phyloP scores from a whole-genome alignment of 1,140 invertebrate genomes.

The Agrilus planipennis region DNA sequence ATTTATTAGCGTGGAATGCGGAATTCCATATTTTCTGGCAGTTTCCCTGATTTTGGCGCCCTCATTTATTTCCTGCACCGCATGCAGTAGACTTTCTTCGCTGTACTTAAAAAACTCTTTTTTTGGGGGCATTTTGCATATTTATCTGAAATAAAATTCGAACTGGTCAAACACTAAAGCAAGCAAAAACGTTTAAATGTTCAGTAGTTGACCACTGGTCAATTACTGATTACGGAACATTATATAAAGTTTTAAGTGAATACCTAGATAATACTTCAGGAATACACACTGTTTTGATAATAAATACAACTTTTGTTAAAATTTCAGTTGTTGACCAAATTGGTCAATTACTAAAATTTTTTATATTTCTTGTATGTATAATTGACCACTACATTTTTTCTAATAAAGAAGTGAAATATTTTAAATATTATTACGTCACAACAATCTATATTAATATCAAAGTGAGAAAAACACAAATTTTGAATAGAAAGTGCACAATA shows the following conservation, averaged over 20 bases:
- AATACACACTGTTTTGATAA: slow-evolving; percentile 5
- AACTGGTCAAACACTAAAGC: background rate
- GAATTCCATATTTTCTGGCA: slow-evolving; percentile 6
- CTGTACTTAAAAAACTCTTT: slow-evolving; percentile 8
- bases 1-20: slow-evolving; percentile 9
- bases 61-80: slow-evolving; percentile 7
- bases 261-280: slow-evolving; percentile 3
- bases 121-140: background rate
- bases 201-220: too few relatives aligned
- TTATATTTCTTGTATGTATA: background rate
- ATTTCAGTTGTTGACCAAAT: background rate
- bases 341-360: background rate
- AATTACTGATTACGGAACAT: slow-evolving; percentile 8
- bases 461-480: too few relatives aligned
- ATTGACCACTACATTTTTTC: background rate
- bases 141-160: slow-evolving; percentile 7
- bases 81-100: slow-evolving; percentile 7
- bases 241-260: slow-evolving; percentile 6
- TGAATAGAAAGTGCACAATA: too few relatives aligned
- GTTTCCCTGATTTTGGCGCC: slow-evolving; percentile 6
- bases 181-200: background rate
- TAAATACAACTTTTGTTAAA: slow-evolving; percentile 5
- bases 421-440: background rate
- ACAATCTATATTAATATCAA: too few relatives aligned
- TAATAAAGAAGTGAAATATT: background rate